Evolutionary conservation across 2,113 vertebrate genomes (phyloP), one percentile per base, ranked within the genome.

Genomic region (Hylia prasina): DNA sequence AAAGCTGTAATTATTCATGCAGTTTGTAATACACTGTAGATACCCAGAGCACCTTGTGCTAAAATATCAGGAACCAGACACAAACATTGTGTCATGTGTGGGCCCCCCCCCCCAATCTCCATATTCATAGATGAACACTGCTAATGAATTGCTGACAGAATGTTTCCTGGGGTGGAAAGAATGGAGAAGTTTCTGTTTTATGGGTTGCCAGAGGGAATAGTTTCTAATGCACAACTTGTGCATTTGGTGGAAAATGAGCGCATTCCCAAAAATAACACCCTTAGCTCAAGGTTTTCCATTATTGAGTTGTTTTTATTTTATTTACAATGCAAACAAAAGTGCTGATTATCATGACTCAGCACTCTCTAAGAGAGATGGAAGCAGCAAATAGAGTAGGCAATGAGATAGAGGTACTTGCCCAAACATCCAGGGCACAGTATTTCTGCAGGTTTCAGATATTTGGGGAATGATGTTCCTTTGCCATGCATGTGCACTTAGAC

Each of bases 141-240:
- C 63, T 83, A 96, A 87, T 58, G 85, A 94, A 94, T 86, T 95
- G 85, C 82, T 96, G 95, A 93, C 88, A 94, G 85, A 95, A 81
- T 81, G 56, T 90, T 97, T 97, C 90, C 94, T 96, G 60, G 85
- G 93, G 90, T 83, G 85, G 88, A 93, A 93, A 95, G 89, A 96
- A 95, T 58, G 13, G 75, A 90, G 79, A 91, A 66, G 39, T 95
- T 94, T 94, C 68, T 93, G 82, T 83, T 97, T 96, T 94, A 96
- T 92, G 72, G 24, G 58, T 88, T 96, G 88, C 93, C 94, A 96
- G 90, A 89, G 94, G 92, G 94, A 93, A 88, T 48, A 68, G 71
- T 81, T 96, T 95, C 79, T 78, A 96, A 94, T 2, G 16, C 60
- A 77, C 56, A 73, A 58, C 63, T 86, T 35, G 7, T 95, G 82